Evolutionary conservation across 2,113 vertebrate species (phyloP).

Genomic region (Oncorhynchus tshawytscha): DNA sequence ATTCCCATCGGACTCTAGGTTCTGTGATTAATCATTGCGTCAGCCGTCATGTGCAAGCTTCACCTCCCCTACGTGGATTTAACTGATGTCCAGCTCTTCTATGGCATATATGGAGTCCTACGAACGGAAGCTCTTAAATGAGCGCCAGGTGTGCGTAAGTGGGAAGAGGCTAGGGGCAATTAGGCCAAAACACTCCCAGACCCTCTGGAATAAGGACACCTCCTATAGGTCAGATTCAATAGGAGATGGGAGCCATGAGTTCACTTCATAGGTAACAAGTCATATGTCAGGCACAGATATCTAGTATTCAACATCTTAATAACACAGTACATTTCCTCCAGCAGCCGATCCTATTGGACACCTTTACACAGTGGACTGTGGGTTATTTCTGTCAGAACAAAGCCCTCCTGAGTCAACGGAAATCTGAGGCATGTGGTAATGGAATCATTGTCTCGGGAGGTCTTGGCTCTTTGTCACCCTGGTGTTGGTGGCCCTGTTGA

Average conservation of each 20-base stretch:
- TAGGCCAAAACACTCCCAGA: conserved; percentile 1
- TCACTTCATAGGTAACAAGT: neutral
- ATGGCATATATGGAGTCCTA: neutral
- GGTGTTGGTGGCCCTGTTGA: conserved; percentile 12
- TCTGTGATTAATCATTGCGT: neutral
- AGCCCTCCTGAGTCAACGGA: too few relatives aligned
- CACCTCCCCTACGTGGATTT: neutral
- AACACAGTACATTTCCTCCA: too few relatives aligned
- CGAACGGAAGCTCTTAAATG: neutral
- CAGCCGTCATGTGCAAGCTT: neutral
- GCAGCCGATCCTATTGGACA: too few relatives aligned
- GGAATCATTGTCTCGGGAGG: conserved; percentile 2
- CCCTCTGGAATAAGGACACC: neutral
- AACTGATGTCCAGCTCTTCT: neutral
- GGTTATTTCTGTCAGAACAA: too few relatives aligned
- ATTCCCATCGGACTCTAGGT: neutral
- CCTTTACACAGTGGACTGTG: too few relatives aligned
- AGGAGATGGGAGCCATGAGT: neutral
- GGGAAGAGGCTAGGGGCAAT: conserved; percentile 3
- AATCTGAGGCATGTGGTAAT: neutral
- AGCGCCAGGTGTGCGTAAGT: conserved; percentile 1
- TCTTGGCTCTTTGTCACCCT: conserved; percentile 17
- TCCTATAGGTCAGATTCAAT: neutral
- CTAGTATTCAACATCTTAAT: too few relatives aligned
- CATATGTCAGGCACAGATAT: too few relatives aligned